Conservation (phyloP, 2,113 vertebrate species). For the Passer montanus region DNA sequence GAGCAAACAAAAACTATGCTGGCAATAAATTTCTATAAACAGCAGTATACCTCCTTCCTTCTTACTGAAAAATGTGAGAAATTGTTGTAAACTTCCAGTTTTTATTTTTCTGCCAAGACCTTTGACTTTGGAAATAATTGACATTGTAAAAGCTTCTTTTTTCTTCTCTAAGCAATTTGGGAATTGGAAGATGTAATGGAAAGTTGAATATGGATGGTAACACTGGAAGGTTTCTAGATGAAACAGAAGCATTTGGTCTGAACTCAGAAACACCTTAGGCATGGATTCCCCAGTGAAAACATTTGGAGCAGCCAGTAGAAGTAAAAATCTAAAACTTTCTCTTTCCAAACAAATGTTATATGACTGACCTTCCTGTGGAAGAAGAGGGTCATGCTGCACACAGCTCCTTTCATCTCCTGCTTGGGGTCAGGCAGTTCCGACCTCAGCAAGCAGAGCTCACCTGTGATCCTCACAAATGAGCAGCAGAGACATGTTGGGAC, state of each 20-base stretch:
- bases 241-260: not conserved
- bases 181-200: not conserved
- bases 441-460: not conserved
- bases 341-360: not conserved
- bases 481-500: fast-evolving
- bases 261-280: not conserved
- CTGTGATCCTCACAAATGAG: fast-evolving
- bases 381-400: not conserved
- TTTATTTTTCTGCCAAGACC: not conserved
- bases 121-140: not conserved
- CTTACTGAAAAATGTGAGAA: not conserved
- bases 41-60: not conserved
- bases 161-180: not conserved
- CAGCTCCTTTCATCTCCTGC: not conserved
- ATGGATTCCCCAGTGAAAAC: not conserved
- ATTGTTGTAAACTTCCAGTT: not conserved
- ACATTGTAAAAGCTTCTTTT: not conserved
- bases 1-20: not conserved
- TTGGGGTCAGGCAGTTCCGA: not conserved
- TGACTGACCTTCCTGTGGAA: not conserved
- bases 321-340: not conserved
- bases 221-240: not conserved
- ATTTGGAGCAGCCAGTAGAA: fast-evolving
- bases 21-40: not conserved
- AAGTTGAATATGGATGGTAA: not conserved